These are phyloP conservation scores for Sinhomidia bicolor DNA, from an alignment of 2,888 invertebrate genomes.

Conservation along the genomic window DNA sequence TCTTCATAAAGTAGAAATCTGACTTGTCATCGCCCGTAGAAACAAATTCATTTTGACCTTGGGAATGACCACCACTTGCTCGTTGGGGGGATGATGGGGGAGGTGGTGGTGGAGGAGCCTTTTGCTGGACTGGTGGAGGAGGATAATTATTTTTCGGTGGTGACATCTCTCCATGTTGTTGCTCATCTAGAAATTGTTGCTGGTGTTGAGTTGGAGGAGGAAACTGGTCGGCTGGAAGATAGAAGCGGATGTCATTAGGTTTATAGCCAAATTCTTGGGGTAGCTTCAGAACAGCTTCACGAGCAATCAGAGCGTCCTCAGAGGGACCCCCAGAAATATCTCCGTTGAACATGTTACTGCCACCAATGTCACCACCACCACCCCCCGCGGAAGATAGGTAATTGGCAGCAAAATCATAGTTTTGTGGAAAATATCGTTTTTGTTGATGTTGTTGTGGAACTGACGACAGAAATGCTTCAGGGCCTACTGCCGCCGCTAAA, in stretches of 20 bases:
- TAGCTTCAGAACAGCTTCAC: constrained; percentile 63
- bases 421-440: neutral
- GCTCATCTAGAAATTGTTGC: neutral
- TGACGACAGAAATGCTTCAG: constrained; percentile 42
- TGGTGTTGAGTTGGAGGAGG: constrained; percentile 15
- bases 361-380: constrained; percentile 31
- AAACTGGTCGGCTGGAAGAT: constrained; percentile 72
- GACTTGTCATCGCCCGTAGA: constrained; percentile 43
- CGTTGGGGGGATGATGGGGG: neutral
- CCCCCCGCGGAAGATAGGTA: neutral
- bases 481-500: constrained; percentile 69
- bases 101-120: neutral
- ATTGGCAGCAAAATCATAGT: constrained; percentile 55
- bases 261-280: constrained; percentile 78
- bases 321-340: neutral
- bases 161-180: neutral
- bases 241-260: constrained; percentile 77
- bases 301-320: constrained; percentile 57
- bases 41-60: constrained; percentile 23
- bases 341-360: neutral
- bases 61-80: neutral
- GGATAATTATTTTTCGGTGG: neutral
- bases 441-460: neutral
- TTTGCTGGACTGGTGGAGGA: neutral
- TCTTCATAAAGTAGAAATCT: constrained; percentile 73